Evolutionary conservation across 2,797 vertebrate species (phyloP).

Genomic region (Hyperoplus immaculatus): DNA sequence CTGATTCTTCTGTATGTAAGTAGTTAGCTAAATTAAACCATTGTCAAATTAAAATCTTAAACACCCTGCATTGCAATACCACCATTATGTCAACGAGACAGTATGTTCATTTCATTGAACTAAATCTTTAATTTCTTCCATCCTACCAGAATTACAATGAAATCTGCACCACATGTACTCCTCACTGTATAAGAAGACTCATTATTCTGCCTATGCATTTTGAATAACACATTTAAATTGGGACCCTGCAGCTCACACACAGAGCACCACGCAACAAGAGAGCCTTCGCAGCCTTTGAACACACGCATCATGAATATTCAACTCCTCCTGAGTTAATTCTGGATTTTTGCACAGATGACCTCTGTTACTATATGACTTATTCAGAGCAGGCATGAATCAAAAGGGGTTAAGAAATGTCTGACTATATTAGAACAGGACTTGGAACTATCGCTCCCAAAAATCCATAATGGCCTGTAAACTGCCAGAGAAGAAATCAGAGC

Average conservation of each 20-base stretch:
- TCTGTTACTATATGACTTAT: conserved; percentile 40
- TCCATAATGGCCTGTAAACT: conserved; percentile 40
- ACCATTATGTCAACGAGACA: background rate
- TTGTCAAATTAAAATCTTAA: background rate
- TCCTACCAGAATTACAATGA: background rate
- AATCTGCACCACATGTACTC: conserved; percentile 20
- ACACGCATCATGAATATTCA: conserved; percentile 59
- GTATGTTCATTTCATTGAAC: conserved; percentile 2
- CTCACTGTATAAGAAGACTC: conserved; percentile 28
- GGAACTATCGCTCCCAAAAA: conserved; percentile 34
- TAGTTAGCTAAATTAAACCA: background rate
- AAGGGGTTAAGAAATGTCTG: conserved; percentile 31
- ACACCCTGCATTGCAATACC: background rate
- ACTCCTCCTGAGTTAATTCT: conserved; percentile 35
- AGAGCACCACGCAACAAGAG: conserved; percentile 30
- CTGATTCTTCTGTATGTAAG: background rate
- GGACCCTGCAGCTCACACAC: conserved; percentile 32
- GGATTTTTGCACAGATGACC: conserved; percentile 58
- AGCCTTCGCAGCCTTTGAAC: conserved; percentile 25
- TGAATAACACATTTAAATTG: conserved; percentile 59
- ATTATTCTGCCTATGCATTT: conserved; percentile 52
- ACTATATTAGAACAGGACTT: conserved; percentile 29
- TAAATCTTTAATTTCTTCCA: conserved; percentile 9
- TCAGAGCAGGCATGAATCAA: conserved; percentile 44
- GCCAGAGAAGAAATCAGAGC: conserved; percentile 47